Percentiles rank a stretch among this genome's conserved stretches.
phyloP scores from a whole-genome alignment of 1,140 invertebrate species.

The Brachionus koreanus region DNA sequence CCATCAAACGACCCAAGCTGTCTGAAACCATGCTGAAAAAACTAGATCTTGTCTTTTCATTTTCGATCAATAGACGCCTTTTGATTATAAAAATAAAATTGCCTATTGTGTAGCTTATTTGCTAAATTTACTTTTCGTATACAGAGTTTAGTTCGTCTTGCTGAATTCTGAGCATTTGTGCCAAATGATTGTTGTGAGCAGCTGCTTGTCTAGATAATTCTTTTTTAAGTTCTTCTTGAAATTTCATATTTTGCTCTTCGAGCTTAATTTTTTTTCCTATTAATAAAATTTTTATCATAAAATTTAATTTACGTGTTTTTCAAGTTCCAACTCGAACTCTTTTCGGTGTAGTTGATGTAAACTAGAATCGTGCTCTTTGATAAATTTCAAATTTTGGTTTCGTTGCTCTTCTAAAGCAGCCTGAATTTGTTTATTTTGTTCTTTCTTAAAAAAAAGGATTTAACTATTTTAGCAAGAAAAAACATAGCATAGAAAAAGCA shows the following conservation, averaged over 20 bases:
- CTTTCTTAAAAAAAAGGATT: conserved; percentile 22
- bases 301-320: conserved; percentile 51
- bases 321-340: conserved; percentile 51
- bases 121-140: conserved; percentile 65
- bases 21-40: conserved; percentile 73
- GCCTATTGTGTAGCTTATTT: conserved; percentile 53
- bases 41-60: conserved; percentile 57
- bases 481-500: no score
- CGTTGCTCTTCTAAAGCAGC: conserved; percentile 52
- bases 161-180: conserved; percentile 68
- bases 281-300: conserved; percentile 44
- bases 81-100: conserved; percentile 41
- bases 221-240: conserved; percentile 70
- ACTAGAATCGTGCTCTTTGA: conserved; percentile 47
- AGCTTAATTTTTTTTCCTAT: conserved; percentile 58
- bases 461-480: not conserved
- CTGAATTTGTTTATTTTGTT: conserved; percentile 52
- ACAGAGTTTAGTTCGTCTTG: conserved; percentile 67
- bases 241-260: conserved; percentile 64
- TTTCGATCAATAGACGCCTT: conserved; percentile 61
- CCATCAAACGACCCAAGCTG: conserved; percentile 75
- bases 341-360: conserved; percentile 49
- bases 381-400: conserved; percentile 51
- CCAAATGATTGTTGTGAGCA: conserved; percentile 76
- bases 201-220: conserved; percentile 75